Evolutionary conservation across 2,113 vertebrate genomes (phyloP).

Genomic region (Hystrix brachyura): DNA sequence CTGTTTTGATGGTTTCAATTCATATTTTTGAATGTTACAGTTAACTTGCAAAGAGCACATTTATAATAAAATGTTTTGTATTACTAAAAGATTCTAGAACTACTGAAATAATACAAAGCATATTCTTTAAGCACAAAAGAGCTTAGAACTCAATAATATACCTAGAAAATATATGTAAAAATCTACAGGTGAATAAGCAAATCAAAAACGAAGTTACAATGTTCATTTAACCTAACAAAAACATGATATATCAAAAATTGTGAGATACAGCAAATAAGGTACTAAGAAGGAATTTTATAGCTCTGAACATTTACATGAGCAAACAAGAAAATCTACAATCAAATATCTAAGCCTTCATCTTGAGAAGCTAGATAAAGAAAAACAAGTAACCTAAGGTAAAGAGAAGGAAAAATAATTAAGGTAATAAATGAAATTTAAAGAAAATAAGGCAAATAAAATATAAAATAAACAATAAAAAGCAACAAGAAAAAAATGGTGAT

Average conservation of each 20-base stretch:
- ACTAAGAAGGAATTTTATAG: background rate
- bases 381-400: background rate
- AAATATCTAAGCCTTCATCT: background rate
- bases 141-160: background rate
- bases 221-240: background rate
- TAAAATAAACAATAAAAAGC: background rate
- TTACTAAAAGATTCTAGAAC: background rate
- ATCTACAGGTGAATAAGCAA: background rate
- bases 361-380: background rate
- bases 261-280: background rate
- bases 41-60: background rate
- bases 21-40: background rate
- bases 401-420: background rate
- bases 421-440: background rate
- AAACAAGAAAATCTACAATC: background rate
- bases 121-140: background rate
- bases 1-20: background rate
- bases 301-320: background rate
- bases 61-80: background rate
- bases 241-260: background rate
- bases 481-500: background rate
- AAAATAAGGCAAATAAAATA: background rate
- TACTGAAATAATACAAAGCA: background rate
- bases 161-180: background rate
- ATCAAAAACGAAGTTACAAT: background rate